A percentile compares a stretch with the other conserved stretches of the same genome.
These are phyloP conservation scores for Eleutherodactylus coqui DNA, from an alignment of 2,797 vertebrate species.

Conservation along the genomic window DNA sequence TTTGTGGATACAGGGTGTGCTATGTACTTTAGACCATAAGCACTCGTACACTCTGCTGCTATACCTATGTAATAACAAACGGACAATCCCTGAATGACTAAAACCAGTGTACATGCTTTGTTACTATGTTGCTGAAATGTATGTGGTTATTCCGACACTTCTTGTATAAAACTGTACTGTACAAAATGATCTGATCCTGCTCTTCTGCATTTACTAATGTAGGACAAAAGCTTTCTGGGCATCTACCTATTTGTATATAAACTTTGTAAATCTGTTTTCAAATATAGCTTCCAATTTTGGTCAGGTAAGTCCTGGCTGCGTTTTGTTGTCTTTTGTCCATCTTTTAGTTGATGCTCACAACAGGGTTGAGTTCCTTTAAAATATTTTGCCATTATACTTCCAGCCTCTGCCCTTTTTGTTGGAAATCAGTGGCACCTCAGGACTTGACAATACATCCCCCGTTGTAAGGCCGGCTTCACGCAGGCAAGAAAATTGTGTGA, in stretches of 20 bases:
- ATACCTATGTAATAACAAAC: too few species aligned
- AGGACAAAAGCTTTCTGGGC: background rate
- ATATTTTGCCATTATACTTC: background rate
- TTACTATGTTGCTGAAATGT: background rate
- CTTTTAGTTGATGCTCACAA: background rate
- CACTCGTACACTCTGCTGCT: too few species aligned
- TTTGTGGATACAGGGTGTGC: too few species aligned
- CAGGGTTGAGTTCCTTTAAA: background rate
- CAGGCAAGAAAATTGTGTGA: too few species aligned
- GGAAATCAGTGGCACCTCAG: too few species aligned
- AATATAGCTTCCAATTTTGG: background rate
- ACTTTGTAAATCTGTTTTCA: constrained; percentile 27
- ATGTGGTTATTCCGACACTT: background rate
- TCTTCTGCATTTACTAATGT: background rate
- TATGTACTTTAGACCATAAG: too few species aligned
- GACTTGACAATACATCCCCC: too few species aligned
- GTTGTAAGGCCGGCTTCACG: too few species aligned
- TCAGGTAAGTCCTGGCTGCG: background rate
- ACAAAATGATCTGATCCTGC: background rate
- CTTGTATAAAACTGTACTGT: background rate
- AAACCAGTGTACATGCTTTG: too few species aligned
- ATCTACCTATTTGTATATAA: constrained; percentile 24
- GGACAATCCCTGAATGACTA: too few species aligned
- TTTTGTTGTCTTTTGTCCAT: background rate
- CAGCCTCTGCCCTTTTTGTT: too few species aligned